These are phyloP conservation scores for Heliconius cydno DNA, from an alignment of 2,888 invertebrate species.

Conservation along the genomic window DNA sequence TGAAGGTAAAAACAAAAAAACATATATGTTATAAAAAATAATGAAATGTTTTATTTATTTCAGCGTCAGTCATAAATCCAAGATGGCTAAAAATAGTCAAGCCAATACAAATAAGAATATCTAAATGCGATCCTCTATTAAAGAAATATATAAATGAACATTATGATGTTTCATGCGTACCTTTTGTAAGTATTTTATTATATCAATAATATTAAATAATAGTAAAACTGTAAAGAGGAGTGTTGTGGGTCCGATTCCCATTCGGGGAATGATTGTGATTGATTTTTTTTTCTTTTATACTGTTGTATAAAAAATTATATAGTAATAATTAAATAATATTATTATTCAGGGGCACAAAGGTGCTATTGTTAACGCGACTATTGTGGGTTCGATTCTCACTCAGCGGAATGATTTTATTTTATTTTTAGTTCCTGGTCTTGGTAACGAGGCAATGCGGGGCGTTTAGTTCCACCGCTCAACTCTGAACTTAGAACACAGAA, in stretches of 20 bases:
- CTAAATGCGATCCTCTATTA: conserved; percentile 65
- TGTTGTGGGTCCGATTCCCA: not conserved
- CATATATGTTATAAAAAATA: not conserved
- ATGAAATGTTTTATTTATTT: conserved; percentile 10
- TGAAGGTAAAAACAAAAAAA: not conserved
- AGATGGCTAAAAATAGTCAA: conserved; percentile 51
- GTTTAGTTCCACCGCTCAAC: too few relatives aligned
- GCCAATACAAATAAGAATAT: conserved; percentile 58
- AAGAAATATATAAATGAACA: conserved; percentile 32
- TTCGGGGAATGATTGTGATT: not conserved
- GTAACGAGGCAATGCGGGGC: too few relatives aligned
- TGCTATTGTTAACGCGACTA: too few relatives aligned
- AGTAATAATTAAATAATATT: too few relatives aligned
- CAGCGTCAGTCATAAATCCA: conserved; percentile 56
- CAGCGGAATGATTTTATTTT: too few relatives aligned
- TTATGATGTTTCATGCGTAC: conserved; percentile 53
- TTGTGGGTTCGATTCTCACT: too few relatives aligned
- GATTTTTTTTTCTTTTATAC: too few relatives aligned
- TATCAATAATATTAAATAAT: not conserved
- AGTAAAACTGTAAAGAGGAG: too few relatives aligned
- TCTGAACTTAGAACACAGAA: too few relatives aligned
- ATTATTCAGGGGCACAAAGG: too few relatives aligned
- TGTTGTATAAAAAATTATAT: too few relatives aligned
- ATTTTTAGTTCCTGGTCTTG: too few relatives aligned
- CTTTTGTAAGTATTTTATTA: conserved; percentile 52